Evolutionary conservation across 2,888 invertebrate genomes (phyloP).

Genomic region (Spicauda simplicius): DNA sequence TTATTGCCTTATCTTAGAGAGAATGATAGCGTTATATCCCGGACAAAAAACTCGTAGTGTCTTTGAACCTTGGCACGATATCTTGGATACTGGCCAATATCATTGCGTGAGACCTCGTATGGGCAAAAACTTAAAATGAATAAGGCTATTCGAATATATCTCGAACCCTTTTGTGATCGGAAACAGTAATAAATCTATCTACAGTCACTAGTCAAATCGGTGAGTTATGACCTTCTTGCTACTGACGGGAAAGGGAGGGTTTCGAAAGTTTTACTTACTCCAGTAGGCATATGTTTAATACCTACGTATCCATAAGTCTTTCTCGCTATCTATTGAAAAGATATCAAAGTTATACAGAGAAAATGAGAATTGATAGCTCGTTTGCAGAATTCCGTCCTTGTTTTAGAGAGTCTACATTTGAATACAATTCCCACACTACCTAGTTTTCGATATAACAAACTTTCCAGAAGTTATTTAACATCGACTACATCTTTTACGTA

Average conservation of each 20-base stretch:
- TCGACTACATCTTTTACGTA: no score
- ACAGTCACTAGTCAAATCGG: constrained; percentile 11
- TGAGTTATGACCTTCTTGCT: constrained; percentile 18
- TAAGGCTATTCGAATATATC: constrained; percentile 38
- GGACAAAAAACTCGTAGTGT: constrained; percentile 73
- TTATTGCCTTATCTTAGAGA: constrained; percentile 77
- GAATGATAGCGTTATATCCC: constrained; percentile 73
- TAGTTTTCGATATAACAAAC: no score
- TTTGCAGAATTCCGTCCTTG: no score
- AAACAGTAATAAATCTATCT: constrained; percentile 28
- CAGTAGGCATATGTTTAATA: neutral
- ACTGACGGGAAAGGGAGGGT: neutral
- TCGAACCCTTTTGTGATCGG: constrained; percentile 26
- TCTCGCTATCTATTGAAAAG: no score
- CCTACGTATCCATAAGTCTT: neutral
- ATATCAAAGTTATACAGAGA: no score
- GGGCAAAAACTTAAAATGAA: constrained; percentile 56
- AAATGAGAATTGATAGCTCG: no score
- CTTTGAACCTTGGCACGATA: constrained; percentile 81
- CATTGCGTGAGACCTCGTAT: constrained; percentile 64
- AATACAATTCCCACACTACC: no score
- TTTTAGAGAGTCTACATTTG: no score
- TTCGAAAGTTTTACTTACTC: neutral
- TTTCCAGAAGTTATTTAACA: no score
- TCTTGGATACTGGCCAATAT: constrained; percentile 75